Evolutionary conservation across 2,797 vertebrate genomes (phyloP).

Genomic region (Otolemur crassicaudatus): DNA sequence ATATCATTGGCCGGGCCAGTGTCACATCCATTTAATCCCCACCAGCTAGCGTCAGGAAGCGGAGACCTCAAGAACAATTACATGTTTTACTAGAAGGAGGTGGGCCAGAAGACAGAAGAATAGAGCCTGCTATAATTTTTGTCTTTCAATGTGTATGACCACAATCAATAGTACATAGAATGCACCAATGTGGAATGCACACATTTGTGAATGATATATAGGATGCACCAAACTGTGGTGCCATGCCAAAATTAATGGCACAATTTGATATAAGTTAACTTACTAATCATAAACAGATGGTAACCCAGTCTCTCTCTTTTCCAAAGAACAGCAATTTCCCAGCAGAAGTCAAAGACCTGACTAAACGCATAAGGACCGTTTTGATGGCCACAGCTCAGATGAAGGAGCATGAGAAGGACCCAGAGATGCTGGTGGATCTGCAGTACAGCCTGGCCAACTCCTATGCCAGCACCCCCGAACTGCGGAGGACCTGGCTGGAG

Average conservation of each 20-base stretch:
- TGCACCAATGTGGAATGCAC: background rate
- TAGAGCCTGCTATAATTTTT: background rate
- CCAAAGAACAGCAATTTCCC: slow-evolving; percentile 93
- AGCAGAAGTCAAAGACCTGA: slow-evolving; percentile 94
- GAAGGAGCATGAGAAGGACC: slow-evolving; percentile 96
- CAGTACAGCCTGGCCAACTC: slow-evolving; percentile 95
- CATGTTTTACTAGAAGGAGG: background rate
- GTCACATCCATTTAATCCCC: background rate
- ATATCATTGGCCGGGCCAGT: background rate
- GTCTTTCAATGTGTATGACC: background rate
- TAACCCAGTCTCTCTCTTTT: slow-evolving; percentile 85
- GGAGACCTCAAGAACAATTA: background rate
- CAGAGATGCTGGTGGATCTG: slow-evolving; percentile 94
- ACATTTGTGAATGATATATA: background rate
- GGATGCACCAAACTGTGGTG: background rate
- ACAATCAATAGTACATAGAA: background rate
- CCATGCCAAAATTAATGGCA: background rate
- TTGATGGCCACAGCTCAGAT: slow-evolving; percentile 96
- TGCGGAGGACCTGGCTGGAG: slow-evolving; percentile 94
- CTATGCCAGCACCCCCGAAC: slow-evolving; percentile 94
- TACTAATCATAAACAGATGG: slow-evolving; percentile 46
- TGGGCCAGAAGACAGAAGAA: background rate
- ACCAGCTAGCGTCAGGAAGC: background rate
- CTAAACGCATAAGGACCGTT: slow-evolving; percentile 94
- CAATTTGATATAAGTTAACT: background rate